phyloP scores from a whole-genome alignment of 2,888 invertebrate genomes.

The Microdon myrmicae region DNA sequence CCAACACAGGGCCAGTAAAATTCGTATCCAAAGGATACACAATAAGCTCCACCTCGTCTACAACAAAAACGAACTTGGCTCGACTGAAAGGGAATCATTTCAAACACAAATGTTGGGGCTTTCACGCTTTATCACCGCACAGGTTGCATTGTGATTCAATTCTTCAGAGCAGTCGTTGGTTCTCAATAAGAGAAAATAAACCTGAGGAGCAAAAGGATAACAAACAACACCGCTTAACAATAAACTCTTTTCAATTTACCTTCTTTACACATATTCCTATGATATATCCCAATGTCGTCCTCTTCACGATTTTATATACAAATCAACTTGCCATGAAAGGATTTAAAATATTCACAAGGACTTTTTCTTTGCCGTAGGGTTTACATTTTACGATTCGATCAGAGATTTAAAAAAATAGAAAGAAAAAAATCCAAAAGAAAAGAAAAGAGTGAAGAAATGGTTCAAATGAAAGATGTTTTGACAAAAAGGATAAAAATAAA shows the following conservation, averaged over 20 bases:
- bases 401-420: constrained; percentile 32
- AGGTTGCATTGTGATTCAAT: constrained; percentile 39
- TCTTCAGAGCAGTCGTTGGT: constrained; percentile 17
- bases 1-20: constrained; percentile 25
- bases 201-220: constrained; percentile 21
- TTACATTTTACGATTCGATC: constrained; percentile 47
- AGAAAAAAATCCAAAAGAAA: constrained; percentile 1
- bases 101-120: constrained; percentile 8
- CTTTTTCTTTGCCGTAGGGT: constrained; percentile 5
- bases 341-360: constrained; percentile 37
- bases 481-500: not conserved
- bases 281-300: constrained; percentile 22
- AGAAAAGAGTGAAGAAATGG: constrained; percentile 17
- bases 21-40: constrained; percentile 22
- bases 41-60: constrained; percentile 41
- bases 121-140: constrained; percentile 43
- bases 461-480: too few relatives aligned
- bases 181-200: constrained; percentile 25
- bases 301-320: constrained; percentile 41
- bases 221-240: not conserved
- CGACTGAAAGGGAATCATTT: constrained; percentile 21
- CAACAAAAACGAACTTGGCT: constrained; percentile 14
- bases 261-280: constrained; percentile 10
- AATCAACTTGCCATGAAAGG: constrained; percentile 48
- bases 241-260: constrained; percentile 18